Conservation (phyloP, 2,797 vertebrate species). For the Channa striata region DNA sequence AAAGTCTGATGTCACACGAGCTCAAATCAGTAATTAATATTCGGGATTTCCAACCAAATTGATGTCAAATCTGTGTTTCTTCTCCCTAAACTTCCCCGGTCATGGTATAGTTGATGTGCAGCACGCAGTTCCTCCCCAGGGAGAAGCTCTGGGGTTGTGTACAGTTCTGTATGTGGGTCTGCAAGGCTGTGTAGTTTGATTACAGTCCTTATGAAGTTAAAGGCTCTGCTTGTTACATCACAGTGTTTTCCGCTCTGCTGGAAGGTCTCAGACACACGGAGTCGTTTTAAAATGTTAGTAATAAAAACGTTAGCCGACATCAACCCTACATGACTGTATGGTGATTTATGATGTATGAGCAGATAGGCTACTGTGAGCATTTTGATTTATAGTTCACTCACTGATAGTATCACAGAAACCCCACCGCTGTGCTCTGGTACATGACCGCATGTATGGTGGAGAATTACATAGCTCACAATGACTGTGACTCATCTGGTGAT, state of each 20-base stretch:
- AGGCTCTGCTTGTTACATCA: slow-evolving; percentile 33
- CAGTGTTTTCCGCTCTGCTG: slow-evolving; percentile 16
- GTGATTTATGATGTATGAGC: no score
- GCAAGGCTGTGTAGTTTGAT: slow-evolving; percentile 59
- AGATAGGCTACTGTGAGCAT: no score
- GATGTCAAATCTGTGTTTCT: background rate
- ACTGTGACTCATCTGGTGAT: no score
- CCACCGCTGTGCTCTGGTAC: no score
- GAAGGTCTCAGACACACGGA: background rate
- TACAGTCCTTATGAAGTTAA: slow-evolving; percentile 61
- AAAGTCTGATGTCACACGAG: slow-evolving; percentile 22
- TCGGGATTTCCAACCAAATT: no score
- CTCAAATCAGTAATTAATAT: background rate
- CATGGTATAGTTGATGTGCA: slow-evolving; percentile 10
- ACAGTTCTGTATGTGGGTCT: slow-evolving; percentile 30
- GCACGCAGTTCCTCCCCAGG: slow-evolving; percentile 29
- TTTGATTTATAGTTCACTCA: no score
- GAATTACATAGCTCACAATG: no score
- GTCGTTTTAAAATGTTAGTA: background rate
- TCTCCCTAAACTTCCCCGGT: slow-evolving; percentile 7
- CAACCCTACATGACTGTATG: no score
- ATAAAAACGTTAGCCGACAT: no score
- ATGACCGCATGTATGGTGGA: no score
- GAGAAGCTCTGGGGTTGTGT: slow-evolving; percentile 36
- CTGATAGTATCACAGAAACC: no score